Base-by-base conservation (phyloP, 2,888 invertebrate genomes). In the Lithophane semibrunnea region DNA sequence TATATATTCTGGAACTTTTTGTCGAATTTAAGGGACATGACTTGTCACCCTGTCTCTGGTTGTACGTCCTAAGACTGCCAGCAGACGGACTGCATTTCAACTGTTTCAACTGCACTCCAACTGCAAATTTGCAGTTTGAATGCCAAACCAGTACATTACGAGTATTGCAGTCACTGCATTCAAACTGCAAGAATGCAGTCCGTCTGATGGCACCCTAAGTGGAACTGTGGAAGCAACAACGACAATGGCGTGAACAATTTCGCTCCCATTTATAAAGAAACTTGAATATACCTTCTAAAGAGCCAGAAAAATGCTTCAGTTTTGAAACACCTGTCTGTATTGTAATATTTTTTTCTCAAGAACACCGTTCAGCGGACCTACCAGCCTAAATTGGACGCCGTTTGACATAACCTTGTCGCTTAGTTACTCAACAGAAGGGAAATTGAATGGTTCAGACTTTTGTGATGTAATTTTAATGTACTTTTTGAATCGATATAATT, bases 391-490 rank as follows among this genome's bases (percentile, higher is more conserved):
- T 61, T 61, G 10, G 24, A 21, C 42, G 68, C n/a, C 47, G 42
- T 58, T 73, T 66, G 60, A 65, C 60, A 29, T 68, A 85, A 68
- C 83, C 83, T 83, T 83, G 86, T 77, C 71, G 76, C 44, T 63
- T 49, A 49, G 63, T 71, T 67, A 44, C 58, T 65, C 54, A 85
- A 73, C 47, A 42, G 61, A 72, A 69, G 9, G 52, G n/a, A 66
- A 80, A 63, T 52, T 61, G 2, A 58, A 56, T 64, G 8, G 7
- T 68, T 42, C 18, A 71, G 37, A 44, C 21, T 42, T 63, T 70
- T 24, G 13, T 52, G 60, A 54, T 24, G 4, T 44, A 77, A 52
- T 77, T 44, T 54, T 8, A 13, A 60, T 54, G 12, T 42, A 21
- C 3, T 37, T 21, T 72, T 60, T n/a, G 0, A n/a, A 49, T 24